Percentiles rank a stretch among this genome's conserved stretches.
Evolutionary conservation across 2,888 invertebrate genomes (phyloP).

Genomic region (Philonicus albiceps): DNA sequence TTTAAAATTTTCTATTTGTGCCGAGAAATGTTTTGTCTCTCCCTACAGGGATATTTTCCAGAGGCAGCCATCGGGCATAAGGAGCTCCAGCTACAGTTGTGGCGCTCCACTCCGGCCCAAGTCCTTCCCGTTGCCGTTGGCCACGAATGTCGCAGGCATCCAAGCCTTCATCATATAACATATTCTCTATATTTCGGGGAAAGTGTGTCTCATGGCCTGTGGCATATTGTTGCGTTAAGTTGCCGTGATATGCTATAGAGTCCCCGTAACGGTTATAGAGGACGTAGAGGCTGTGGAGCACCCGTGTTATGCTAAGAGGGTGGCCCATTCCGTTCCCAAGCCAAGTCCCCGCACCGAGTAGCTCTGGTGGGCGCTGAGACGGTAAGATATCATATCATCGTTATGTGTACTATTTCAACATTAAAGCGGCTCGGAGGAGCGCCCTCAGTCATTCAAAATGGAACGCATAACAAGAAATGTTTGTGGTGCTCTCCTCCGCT

Average conservation of each 20-base stretch:
- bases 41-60: not conserved
- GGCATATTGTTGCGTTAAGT: not conserved
- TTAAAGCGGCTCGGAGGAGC: not conserved
- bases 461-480: constrained; percentile 27
- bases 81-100: not conserved
- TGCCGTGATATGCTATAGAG: not conserved
- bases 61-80: not conserved
- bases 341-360: not conserved
- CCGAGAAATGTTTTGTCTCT: constrained; percentile 17
- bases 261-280: not conserved
- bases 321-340: not conserved
- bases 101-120: not conserved
- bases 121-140: not conserved
- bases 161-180: constrained; percentile 8
- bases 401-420: constrained; percentile 8
- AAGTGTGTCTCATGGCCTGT: constrained; percentile 7
- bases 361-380: not conserved
- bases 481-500: constrained; percentile 18
- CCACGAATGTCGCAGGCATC: not conserved
- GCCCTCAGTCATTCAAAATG: constrained; percentile 16
- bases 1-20: constrained; percentile 9
- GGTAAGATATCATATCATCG: constrained; percentile 16
- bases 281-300: too few species aligned
- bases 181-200: constrained; percentile 12
- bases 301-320: too few species aligned